Percentiles rank a stretch among this genome's conserved stretches.
Evolutionary conservation across 2,113 vertebrate genomes (phyloP).

Genomic region (Lates calcarifer): DNA sequence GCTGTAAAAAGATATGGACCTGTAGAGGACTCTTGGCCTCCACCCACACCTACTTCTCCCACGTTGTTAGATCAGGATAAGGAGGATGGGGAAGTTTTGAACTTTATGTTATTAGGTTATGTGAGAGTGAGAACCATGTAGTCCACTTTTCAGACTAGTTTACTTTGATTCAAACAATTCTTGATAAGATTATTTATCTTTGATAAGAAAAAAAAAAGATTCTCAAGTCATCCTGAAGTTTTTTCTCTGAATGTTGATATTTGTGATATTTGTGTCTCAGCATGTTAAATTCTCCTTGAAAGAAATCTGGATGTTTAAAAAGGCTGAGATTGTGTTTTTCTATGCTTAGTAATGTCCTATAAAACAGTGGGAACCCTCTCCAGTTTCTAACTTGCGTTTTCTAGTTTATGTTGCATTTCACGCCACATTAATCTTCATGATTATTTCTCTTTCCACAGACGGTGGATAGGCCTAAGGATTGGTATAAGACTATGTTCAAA

Average conservation of each 20-base stretch:
- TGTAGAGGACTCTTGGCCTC: no score
- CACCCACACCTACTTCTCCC: background rate
- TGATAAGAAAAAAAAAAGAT: no score
- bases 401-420: constrained; percentile 42
- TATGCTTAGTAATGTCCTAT: background rate
- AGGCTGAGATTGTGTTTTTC: constrained; percentile 23
- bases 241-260: background rate
- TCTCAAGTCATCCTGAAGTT: no score
- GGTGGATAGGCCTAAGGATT: constrained; percentile 97
- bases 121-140: no score
- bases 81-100: background rate
- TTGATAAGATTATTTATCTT: no score
- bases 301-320: constrained; percentile 10
- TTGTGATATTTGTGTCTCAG: background rate
- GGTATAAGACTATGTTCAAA: constrained; percentile 99
- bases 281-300: constrained; percentile 18
- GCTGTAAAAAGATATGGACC: background rate
- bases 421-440: constrained; percentile 15
- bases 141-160: no score
- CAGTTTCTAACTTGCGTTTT: constrained; percentile 2
- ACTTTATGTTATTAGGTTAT: no score
- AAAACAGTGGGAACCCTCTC: constrained; percentile 15
- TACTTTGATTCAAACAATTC: no score
- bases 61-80: background rate
- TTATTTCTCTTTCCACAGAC: constrained; percentile 84